Evolutionary conservation across 2,113 vertebrate genomes (phyloP).

Genomic region (Takifugu bimaculatus): DNA sequence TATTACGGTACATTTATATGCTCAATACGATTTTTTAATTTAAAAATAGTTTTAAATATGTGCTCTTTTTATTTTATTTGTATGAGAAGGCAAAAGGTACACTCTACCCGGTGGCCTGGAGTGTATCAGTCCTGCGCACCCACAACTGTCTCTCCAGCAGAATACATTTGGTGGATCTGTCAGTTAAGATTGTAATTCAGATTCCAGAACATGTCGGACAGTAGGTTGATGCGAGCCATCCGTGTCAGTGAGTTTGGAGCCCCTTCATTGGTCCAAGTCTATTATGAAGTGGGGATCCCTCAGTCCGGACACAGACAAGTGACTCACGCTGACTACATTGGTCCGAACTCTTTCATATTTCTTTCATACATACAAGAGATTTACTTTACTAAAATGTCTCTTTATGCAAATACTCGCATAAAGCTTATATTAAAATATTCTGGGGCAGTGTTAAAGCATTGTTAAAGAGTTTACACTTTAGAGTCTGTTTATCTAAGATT

Average conservation of each 20-base stretch:
- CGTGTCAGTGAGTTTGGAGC: slow-evolving; percentile 86
- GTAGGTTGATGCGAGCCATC: slow-evolving; percentile 84
- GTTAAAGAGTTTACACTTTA: no score
- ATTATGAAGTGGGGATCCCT: slow-evolving; percentile 74
- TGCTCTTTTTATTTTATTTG: neutral
- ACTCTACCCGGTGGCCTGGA: neutral
- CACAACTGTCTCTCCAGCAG: no score
- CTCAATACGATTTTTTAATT: no score
- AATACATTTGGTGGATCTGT: no score
- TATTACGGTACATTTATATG: no score
- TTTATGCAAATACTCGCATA: neutral
- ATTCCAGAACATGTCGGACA: slow-evolving; percentile 69
- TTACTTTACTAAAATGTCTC: neutral
- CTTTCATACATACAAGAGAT: neutral
- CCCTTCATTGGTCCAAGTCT: slow-evolving; percentile 82
- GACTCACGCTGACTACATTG: slow-evolving; percentile 1
- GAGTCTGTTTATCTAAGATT: no score
- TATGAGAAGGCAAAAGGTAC: neutral
- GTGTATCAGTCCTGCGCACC: no score
- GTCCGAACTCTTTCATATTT: neutral
- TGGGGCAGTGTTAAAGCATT: no score
- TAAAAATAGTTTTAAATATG: neutral
- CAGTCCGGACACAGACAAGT: slow-evolving; percentile 80
- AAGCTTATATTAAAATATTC: no score
- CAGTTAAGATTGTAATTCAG: no score